Conservation (phyloP, 1,140 invertebrate species). For the Holotrichia oblita region DNA sequence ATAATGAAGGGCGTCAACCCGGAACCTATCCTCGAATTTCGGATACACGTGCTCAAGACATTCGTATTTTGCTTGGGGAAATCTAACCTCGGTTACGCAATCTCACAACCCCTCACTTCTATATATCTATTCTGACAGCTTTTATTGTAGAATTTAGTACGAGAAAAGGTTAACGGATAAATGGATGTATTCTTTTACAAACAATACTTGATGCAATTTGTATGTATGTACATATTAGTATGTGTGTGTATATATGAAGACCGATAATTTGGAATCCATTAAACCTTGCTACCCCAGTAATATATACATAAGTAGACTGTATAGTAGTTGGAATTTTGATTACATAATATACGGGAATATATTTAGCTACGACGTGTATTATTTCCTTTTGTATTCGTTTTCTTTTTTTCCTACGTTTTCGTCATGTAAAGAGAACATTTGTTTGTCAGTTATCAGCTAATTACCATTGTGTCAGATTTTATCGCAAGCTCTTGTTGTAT, state of each 20-base stretch:
- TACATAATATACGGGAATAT: slow-evolving; percentile 8
- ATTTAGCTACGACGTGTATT: slow-evolving; percentile 1
- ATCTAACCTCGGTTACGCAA: slow-evolving; percentile 1
- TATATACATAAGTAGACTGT: slow-evolving; percentile 17
- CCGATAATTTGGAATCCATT: neutral
- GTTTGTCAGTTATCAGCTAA: slow-evolving; percentile 32
- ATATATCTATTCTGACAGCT: neutral
- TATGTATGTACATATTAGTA: no score
- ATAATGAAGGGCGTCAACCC: slow-evolving; percentile 34
- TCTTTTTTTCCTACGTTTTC: neutral
- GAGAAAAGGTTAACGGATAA: neutral
- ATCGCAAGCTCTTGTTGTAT: neutral
- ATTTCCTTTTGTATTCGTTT: neutral
- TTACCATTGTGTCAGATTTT: slow-evolving; percentile 31
- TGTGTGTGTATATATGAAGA: neutral
- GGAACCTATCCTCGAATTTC: slow-evolving; percentile 30
- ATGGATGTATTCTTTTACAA: no score
- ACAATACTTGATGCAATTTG: no score
- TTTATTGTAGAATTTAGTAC: neutral
- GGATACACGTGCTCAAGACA: slow-evolving; percentile 22
- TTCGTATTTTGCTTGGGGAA: neutral
- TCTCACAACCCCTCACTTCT: neutral
- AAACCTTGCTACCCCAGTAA: neutral
- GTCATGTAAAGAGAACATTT: slow-evolving; percentile 32
- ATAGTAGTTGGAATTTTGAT: neutral